Base-by-base conservation (phyloP, 1,140 invertebrate genomes). In the Pseudomyrmex pallidus region DNA sequence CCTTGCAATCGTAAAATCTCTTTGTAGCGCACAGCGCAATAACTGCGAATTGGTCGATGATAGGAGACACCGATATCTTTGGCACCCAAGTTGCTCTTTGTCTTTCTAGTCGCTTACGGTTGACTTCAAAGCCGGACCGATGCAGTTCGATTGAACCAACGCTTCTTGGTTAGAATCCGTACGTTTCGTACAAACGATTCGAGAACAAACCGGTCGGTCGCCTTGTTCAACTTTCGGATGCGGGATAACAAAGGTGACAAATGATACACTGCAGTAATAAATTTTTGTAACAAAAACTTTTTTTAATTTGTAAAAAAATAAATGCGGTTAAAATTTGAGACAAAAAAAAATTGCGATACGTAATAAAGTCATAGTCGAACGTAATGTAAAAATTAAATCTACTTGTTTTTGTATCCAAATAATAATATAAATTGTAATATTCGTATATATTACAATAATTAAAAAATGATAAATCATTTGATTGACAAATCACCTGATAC, bases 41-140 rank as follows among this genome's bases (percentile, higher is more conserved):
- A 76, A 76, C 25, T 86, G 72, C 54, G 59, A 64, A 70, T 76
- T 77, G 64, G 68, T 83, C 77, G 66, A 86, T 83, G 72, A 86
- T 82, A 83, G 66, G 22, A 86, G 84, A 86, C 64, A 86, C 64
- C 77, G 78, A 86, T 87, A 87, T 86, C 85, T 87, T 87, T 78
- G 86, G 83, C 83, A 80, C 76, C 62, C 74, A 70, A 85, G 67
- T 35, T 85, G 74, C 74, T 80, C 78, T 90, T 90, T 90, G 87
- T 90, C 86, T 74, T 83, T 84, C 82, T 74, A 77, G 67, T 74
- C 84, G 85, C 76, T 87, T 86, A 76, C 85, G 80, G 63, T 85
- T 86, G 77, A 89, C 89, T 87, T 91, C 91, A 91, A 92, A 92
- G 90, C 87, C 70, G 80, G 64, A 77, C 80, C 67, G 25, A 84